Conservation (phyloP, 2,113 vertebrate genomes). For the Nothoprocta pentlandii region DNA sequence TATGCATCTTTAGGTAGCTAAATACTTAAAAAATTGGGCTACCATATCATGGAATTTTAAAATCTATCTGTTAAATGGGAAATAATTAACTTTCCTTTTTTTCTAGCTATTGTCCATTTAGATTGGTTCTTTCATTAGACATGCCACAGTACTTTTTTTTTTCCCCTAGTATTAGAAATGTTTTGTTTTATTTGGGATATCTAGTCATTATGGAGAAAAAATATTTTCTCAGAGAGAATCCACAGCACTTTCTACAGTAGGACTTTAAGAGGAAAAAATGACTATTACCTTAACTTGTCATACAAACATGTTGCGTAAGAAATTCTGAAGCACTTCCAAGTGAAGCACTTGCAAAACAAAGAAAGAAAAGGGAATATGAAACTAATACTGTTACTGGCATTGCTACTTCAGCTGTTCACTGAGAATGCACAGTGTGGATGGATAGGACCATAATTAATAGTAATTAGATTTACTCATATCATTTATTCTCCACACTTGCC, state of each 20-base stretch:
- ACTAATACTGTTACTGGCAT: background rate
- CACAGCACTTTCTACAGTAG: background rate
- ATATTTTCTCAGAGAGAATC: background rate
- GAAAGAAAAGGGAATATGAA: background rate
- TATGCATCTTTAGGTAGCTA: conserved; percentile 49
- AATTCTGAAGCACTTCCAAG: background rate
- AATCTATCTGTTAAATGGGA: conserved; percentile 40
- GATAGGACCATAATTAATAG: background rate
- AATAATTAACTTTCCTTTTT: conserved; percentile 47
- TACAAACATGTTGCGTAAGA: background rate
- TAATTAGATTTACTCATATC: background rate
- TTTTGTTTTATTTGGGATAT: background rate
- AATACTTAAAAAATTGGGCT: conserved; percentile 51
- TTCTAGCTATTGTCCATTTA: conserved; percentile 12
- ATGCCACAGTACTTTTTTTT: background rate
- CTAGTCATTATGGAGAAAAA: background rate
- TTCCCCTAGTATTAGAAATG: background rate
- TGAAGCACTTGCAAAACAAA: background rate
- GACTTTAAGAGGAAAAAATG: background rate
- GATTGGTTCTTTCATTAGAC: background rate
- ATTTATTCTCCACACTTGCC: background rate
- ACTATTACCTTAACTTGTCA: background rate
- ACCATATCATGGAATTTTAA: background rate
- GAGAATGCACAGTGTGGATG: background rate
- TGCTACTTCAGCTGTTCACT: background rate